Evolutionary conservation across 2,113 vertebrate genomes (phyloP).

Genomic region (Addax nasomaculatus): DNA sequence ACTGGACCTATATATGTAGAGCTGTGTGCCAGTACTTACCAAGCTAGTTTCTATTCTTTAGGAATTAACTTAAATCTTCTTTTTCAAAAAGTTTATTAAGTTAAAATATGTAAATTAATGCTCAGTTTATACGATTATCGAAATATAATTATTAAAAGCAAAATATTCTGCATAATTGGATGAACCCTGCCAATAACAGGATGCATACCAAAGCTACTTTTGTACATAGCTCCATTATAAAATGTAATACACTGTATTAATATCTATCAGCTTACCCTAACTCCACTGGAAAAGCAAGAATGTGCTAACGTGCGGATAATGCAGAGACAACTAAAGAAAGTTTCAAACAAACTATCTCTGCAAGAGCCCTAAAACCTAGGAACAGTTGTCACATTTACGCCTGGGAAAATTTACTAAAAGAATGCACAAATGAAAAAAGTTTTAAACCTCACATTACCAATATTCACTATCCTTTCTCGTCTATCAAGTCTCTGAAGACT

Average conservation of each 20-base stretch:
- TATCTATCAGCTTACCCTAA: background rate
- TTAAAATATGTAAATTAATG: background rate
- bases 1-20: background rate
- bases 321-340: background rate
- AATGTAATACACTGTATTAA: background rate
- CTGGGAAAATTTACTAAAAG: background rate
- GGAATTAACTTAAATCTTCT: background rate
- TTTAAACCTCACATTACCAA: background rate
- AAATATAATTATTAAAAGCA: slow-evolving; percentile 16
- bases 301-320: background rate
- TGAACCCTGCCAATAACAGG: background rate
- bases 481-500: background rate
- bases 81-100: background rate
- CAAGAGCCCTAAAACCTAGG: background rate
- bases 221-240: background rate
- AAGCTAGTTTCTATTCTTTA: background rate
- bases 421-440: background rate
- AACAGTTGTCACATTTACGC: background rate
- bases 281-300: background rate
- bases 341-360: background rate
- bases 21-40: background rate
- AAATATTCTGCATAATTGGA: background rate
- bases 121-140: background rate
- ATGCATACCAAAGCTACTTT: background rate
- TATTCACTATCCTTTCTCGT: background rate